Evolutionary conservation across 2,797 vertebrate genomes (phyloP).

Genomic region (Oophaga sylvatica): DNA sequence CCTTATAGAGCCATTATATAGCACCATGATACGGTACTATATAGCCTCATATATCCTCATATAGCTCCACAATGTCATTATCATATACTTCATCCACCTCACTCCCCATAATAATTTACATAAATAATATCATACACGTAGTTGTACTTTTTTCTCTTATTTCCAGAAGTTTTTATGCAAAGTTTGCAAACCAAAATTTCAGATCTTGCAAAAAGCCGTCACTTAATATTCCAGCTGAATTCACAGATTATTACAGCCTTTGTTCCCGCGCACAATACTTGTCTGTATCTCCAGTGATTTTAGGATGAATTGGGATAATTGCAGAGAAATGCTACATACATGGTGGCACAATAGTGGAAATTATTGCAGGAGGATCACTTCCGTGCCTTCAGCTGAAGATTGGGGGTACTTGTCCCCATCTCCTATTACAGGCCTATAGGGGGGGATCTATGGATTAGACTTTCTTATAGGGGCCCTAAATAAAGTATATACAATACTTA

Average conservation of each 20-base stretch:
- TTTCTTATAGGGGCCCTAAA: neutral
- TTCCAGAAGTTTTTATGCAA: neutral
- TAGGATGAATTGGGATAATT: slow-evolving; percentile 1
- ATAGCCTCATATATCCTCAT: no score
- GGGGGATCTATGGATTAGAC: neutral
- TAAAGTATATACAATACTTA: neutral
- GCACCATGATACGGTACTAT: neutral
- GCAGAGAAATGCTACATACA: neutral
- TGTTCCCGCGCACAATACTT: neutral
- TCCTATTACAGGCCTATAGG: neutral
- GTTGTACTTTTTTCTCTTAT: neutral
- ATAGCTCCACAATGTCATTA: no score
- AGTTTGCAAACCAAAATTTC: slow-evolving; percentile 7
- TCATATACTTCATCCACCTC: no score
- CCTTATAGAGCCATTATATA: neutral
- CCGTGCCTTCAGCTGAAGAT: neutral
- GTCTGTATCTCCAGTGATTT: neutral
- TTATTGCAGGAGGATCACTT: neutral
- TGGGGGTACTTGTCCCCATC: neutral
- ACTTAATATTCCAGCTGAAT: neutral
- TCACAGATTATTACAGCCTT: neutral
- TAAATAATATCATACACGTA: no score
- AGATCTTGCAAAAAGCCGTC: neutral
- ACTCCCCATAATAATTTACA: no score
- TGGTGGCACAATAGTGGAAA: neutral